Evolutionary conservation across 2,797 vertebrate genomes (phyloP).

Genomic region (Protonibea diacanthus): DNA sequence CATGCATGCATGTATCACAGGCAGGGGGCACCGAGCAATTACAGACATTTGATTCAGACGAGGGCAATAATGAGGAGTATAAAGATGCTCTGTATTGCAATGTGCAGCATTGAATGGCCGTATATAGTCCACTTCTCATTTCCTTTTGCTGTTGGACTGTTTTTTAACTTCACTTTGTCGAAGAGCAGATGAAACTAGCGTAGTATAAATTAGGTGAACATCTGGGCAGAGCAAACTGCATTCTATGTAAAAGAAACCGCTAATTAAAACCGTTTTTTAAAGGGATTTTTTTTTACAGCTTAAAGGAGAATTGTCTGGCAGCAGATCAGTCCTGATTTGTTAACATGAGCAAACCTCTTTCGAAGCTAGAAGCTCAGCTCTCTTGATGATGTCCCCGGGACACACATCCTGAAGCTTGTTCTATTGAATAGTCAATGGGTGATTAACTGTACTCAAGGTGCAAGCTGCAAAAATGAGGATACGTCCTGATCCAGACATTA

Average conservation of each 20-base stretch:
- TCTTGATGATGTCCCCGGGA: constrained; percentile 2
- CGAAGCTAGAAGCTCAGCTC: constrained; percentile 12
- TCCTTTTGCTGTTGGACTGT: neutral
- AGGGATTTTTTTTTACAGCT: neutral
- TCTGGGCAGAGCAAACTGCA: neutral
- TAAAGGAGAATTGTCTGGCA: neutral
- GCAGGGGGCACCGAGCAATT: constrained; percentile 24
- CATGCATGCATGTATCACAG: constrained; percentile 2
- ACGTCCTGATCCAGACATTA: neutral
- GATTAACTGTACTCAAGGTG: constrained; percentile 9
- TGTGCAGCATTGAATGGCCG: constrained; percentile 7
- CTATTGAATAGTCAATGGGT: constrained; percentile 8
- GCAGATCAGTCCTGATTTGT: constrained; percentile 18
- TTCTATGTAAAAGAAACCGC: neutral
- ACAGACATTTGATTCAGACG: constrained; percentile 37
- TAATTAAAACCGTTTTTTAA: constrained; percentile 4
- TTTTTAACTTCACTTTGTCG: neutral
- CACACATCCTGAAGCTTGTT: constrained; percentile 13
- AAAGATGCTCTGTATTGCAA: neutral
- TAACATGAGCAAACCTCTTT: constrained; percentile 5
- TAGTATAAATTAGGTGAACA: neutral
- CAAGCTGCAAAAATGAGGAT: neutral
- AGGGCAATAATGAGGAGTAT: constrained; percentile 20
- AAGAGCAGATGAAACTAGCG: neutral
- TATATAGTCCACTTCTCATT: constrained; percentile 8